Evolutionary conservation across 2,113 vertebrate species (phyloP).

Genomic region (Perccottus glenii): DNA sequence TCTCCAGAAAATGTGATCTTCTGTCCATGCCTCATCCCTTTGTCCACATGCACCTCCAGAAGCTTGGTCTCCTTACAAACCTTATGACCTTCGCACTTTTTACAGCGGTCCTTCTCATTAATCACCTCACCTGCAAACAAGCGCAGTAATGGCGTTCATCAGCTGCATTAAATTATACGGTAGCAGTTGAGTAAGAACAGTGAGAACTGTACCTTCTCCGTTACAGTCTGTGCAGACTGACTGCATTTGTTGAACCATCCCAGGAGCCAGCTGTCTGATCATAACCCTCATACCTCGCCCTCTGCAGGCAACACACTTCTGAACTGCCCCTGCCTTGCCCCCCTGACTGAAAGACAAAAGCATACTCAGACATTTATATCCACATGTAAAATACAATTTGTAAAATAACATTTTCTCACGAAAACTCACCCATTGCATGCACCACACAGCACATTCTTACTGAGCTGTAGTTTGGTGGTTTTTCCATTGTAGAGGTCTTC

Average conservation of each 20-base stretch:
- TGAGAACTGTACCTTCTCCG: constrained; percentile 87
- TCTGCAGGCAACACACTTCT: constrained; percentile 93
- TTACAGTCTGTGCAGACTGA: constrained; percentile 97
- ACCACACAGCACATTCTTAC: constrained; percentile 97
- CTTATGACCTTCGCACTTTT: constrained; percentile 98
- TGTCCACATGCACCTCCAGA: constrained; percentile 98
- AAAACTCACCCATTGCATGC: constrained; percentile 93
- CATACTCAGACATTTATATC: neutral
- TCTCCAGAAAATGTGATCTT: constrained; percentile 97
- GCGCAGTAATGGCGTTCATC: neutral
- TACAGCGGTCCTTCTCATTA: constrained; percentile 98
- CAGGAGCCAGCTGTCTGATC: constrained; percentile 97
- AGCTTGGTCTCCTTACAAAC: constrained; percentile 98
- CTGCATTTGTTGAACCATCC: constrained; percentile 99
- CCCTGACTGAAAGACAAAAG: constrained; percentile 85
- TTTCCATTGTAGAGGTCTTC: constrained; percentile 99
- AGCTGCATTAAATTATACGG: neutral
- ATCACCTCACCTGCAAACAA: constrained; percentile 92
- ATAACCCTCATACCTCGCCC: constrained; percentile 95
- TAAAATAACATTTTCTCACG: neutral
- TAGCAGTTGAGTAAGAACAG: neutral
- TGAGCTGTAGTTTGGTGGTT: constrained; percentile 98
- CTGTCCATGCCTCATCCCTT: constrained; percentile 98
- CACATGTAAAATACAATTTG: neutral
- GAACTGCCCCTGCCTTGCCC: constrained; percentile 95